Evolutionary conservation across 1,140 invertebrate species (phyloP).

Genomic region (Drosophila aff.): DNA sequence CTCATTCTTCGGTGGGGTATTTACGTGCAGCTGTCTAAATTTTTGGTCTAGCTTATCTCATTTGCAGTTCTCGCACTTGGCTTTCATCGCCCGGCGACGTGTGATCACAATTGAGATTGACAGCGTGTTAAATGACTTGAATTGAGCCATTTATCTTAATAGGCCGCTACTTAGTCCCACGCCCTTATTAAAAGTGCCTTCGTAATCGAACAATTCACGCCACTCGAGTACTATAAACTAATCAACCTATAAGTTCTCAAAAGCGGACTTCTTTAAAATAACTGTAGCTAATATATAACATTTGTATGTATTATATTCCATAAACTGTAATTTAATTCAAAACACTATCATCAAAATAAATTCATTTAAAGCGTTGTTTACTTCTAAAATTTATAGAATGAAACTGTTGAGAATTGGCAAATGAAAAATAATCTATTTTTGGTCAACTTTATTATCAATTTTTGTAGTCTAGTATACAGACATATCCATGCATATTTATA

Average conservation of each 20-base stretch:
- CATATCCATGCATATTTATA: background rate
- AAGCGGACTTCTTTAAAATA: background rate
- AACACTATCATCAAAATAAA: background rate
- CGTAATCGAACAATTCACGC: background rate
- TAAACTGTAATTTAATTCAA: background rate
- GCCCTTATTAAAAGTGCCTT: background rate
- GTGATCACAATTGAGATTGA: conserved; percentile 45
- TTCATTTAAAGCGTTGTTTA: background rate
- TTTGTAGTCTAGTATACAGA: background rate
- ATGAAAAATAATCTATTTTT: background rate
- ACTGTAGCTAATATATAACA: background rate
- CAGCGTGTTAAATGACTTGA: conserved; percentile 28
- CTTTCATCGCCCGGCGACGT: conserved; percentile 22
- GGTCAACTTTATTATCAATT: background rate
- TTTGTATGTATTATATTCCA: background rate
- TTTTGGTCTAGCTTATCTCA: conserved; percentile 35
- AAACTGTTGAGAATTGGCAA: background rate
- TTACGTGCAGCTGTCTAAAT: conserved; percentile 41
- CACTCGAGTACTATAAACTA: background rate
- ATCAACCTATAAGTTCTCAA: background rate
- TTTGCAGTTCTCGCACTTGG: conserved; percentile 8
- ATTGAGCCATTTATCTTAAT: conserved; percentile 28
- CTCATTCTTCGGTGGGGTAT: background rate
- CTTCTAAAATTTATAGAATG: background rate
- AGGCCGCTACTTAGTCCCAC: background rate